phyloP scores from a whole-genome alignment of 2,888 invertebrate genomes.

The Sesamia inferens region DNA sequence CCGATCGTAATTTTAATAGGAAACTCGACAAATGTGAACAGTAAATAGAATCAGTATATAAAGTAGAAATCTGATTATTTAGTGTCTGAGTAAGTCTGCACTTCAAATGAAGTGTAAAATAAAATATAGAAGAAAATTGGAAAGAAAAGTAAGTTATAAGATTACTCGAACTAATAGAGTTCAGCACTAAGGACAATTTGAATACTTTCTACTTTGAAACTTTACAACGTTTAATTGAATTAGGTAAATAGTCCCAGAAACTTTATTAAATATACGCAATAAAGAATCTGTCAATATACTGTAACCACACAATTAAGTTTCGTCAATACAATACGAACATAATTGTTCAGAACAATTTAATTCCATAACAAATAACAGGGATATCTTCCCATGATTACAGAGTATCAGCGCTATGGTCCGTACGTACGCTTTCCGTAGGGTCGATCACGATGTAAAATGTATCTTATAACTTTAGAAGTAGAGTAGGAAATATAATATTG shows the following conservation, averaged over 20 bases:
- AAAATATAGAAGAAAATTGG: constrained; percentile 4
- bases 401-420: constrained; percentile 59
- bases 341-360: constrained; percentile 67
- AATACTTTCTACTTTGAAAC: neutral
- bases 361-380: constrained; percentile 67
- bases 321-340: constrained; percentile 59
- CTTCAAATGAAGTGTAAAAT: constrained; percentile 7
- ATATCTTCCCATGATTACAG: constrained; percentile 68
- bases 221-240: constrained; percentile 5
- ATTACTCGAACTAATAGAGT: neutral
- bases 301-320: constrained; percentile 48
- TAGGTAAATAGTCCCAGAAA: constrained; percentile 1
- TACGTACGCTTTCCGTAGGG: constrained; percentile 52
- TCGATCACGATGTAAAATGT: constrained; percentile 52
- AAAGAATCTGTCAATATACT: constrained; percentile 19
- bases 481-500: constrained; percentile 47
- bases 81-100: neutral
- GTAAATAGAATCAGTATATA: neutral
- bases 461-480: constrained; percentile 53
- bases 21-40: neutral
- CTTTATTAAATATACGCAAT: constrained; percentile 24
- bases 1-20: constrained; percentile 26
- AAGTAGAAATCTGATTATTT: constrained; percentile 3
- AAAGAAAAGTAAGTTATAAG: neutral
- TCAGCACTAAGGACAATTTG: neutral